Base-by-base conservation (phyloP, 2,888 invertebrate genomes). In the Caenorhabditis sulstoni region DNA sequence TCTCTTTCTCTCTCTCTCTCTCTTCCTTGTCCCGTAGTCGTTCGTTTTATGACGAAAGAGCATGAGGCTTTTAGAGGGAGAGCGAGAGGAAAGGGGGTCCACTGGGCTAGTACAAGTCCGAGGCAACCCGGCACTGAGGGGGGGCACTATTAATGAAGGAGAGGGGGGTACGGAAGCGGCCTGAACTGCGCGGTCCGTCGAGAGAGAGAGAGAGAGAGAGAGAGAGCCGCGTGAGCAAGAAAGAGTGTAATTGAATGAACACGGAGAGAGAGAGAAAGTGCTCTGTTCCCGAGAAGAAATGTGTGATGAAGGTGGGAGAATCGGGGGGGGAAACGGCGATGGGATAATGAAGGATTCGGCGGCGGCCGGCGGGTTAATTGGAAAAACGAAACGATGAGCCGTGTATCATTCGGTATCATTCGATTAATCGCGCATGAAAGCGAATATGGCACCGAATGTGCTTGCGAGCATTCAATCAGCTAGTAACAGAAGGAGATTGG, bases 341-440 rank as follows among this genome's bases (percentile, higher is more conserved):
- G 2, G 66, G 57, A 65, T 65, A 66, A 66, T 57, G 57, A 57
- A 66, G 49, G 57, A 66, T 47, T 14, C n/a, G n/a, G n/a, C n/a
- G n/a, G n/a, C n/a, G n/a, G n/a, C n/a, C n/a, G n/a, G n/a, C n/a
- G 23, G 58, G 59, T 41, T 68, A 68, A 68, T 68, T 68, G 68
- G 68, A 52, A 68, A 68, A 68, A 68, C 52, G 68, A 59, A 50
- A 35, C 11, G 9, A 20, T 29, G 29, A 7, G 4, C 29, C 47
- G 8, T 35, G 59, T 68, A 68, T 68, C 68, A 68, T 68, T 68
- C 52, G 68, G 59, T 68, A 68, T 68, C 68, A 68, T 68, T 68
- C 52, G 68, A 59, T 68, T 68, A 68, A 68, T 68, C 68, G 58
- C 14, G 22, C 11, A 22, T 0, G 66, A 4, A 44, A 16, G 49